A percentile compares a stretch with the other conserved stretches of the same genome.
Evolutionary conservation across 2,888 invertebrate species (phyloP).

Genomic region (Synanthedon myopaeformis): DNA sequence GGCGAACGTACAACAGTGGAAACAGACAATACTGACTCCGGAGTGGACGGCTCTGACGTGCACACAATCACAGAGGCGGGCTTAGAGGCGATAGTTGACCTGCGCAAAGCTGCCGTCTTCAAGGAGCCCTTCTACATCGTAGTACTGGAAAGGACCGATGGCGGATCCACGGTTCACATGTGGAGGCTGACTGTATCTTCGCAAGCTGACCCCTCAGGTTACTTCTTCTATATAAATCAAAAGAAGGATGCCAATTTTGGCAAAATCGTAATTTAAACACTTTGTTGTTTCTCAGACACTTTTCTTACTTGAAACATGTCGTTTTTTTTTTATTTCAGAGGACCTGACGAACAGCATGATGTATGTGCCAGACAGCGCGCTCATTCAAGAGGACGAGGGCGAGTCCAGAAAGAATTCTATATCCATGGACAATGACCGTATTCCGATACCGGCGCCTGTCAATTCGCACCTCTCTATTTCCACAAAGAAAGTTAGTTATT

Average conservation of each 20-base stretch:
- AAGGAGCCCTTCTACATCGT: conserved; percentile 97
- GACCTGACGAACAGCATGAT: conserved; percentile 84
- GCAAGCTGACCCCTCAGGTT: conserved; percentile 62
- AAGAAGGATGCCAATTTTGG: too few relatives aligned
- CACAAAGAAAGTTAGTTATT: conserved; percentile 81
- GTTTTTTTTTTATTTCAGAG: conserved; percentile 27
- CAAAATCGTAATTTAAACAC: background rate
- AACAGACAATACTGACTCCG: conserved; percentile 36
- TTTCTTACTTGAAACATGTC: background rate
- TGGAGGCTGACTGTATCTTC: conserved; percentile 95
- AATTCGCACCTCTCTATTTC: conserved; percentile 81
- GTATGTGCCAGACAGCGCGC: conserved; percentile 89
- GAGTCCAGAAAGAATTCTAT: conserved; percentile 63
- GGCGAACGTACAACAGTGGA: conserved; percentile 47
- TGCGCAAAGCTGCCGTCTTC: conserved; percentile 87
- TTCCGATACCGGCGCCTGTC: conserved; percentile 48
- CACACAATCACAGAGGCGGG: conserved; percentile 73
- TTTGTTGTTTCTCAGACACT: background rate
- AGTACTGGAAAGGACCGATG: conserved; percentile 86
- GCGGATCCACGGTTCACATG: conserved; percentile 92
- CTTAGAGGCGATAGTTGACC: conserved; percentile 89
- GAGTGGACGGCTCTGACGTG: conserved; percentile 40
- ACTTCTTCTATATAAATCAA: background rate
- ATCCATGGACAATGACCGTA: conserved; percentile 51
- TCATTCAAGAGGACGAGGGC: conserved; percentile 86